These are phyloP conservation scores for Anagrus nilaparvatae DNA, from an alignment of 1,140 invertebrate species.

Conservation along the genomic window DNA sequence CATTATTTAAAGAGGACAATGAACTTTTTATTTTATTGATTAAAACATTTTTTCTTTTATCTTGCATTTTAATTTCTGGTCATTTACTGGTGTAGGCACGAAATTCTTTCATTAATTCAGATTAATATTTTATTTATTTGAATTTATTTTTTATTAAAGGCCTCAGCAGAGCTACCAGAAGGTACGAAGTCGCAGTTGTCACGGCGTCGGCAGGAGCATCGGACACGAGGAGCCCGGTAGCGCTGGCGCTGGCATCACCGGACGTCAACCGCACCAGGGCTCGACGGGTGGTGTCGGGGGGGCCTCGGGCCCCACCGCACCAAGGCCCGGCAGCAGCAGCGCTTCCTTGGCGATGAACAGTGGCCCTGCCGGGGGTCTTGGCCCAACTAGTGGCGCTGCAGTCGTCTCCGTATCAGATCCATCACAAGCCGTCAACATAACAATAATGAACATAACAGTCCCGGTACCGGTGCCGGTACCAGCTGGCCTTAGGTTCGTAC, in stretches of 20 bases:
- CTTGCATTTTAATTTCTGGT: too few species aligned
- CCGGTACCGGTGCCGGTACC: conserved; percentile 21
- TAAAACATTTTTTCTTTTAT: too few species aligned
- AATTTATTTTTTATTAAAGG: conserved; percentile 29
- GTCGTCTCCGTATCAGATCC: not conserved
- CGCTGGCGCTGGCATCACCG: too few species aligned
- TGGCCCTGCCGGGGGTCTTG: conserved; percentile 17
- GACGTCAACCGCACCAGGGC: too few species aligned
- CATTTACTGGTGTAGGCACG: too few species aligned
- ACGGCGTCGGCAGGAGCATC: not conserved
- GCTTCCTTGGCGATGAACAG: conserved; percentile 16
- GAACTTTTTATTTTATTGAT: too few species aligned
- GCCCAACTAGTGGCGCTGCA: conserved; percentile 10
- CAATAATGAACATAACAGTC: conserved; percentile 17
- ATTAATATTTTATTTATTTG: too few species aligned
- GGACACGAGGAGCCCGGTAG: not conserved
- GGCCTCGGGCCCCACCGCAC: not conserved
- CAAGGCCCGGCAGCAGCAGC: conserved; percentile 14
- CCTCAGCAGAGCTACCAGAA: conserved; percentile 37
- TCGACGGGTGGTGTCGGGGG: not conserved
- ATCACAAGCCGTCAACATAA: conserved; percentile 7
- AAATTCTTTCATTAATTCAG: too few species aligned
- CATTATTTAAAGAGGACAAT: too few species aligned
- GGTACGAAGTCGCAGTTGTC: conserved; percentile 17
- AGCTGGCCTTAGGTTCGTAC: conserved; percentile 35